Evolutionary conservation across 2,797 vertebrate species (phyloP), one percentile per base, ranked within the genome.

Genomic region (Clarias platycephalus): DNA sequence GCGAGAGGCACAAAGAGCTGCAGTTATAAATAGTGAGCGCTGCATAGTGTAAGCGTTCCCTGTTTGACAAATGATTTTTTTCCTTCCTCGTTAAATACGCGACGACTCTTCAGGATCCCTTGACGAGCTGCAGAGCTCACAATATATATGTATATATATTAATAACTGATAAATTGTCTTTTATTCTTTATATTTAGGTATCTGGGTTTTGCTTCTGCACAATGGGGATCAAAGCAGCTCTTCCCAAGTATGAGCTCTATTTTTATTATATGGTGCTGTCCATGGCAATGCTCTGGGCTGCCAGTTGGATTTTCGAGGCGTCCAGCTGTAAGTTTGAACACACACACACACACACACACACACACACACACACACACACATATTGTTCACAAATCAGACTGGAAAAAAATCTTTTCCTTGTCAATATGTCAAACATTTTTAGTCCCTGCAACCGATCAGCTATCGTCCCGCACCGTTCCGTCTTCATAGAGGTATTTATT

Each of bases 241-340:
- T 99, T 85, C 97, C 98, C 8, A 93, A 90, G n/a, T 96, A 95
- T 5, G 98, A 99, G 91, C 90, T 99, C 89, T 97, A 96, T 1
- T 92, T 97, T 88, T 99, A 99, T 15, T 96, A 95, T 64, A 92
- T 95, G 0, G 91, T 95, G 31, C 92, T 99, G 83, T 95, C 93
- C 0, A 93, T 97, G 0, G 96, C 97, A 1, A 91, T 97, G 91
- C 90, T 96, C 70, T 99, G 98, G 91, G 94, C 97, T 0, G 89
- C 94, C 85, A 95, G 93, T 34, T 97, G 96, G 89, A 96, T 99
- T 91, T 95, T 96, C 3, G 95, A 98, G 74, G 96, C 95, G 1
- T 99, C 98, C 49, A 91, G 93, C 92, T 96, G 98, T 99, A 95
- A 96, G 84, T 94, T 91, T 72, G 28, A 55, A 68, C 34, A 20